Conservation (phyloP, 2,797 vertebrate species). For the Sebastes taczanowskii region DNA sequence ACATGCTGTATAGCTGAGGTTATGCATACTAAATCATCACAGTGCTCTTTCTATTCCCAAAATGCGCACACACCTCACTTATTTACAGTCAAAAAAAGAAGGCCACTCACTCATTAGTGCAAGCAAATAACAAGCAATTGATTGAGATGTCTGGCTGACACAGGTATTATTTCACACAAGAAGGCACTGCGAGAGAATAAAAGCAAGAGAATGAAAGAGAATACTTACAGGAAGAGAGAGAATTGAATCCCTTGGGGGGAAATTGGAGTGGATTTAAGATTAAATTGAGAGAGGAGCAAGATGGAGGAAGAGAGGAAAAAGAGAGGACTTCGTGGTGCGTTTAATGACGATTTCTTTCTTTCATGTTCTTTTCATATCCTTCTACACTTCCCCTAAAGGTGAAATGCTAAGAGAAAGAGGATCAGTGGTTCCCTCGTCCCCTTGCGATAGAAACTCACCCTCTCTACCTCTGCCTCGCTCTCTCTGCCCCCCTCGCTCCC, state of each 20-base stretch:
- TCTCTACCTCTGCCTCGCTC: conserved; percentile 62
- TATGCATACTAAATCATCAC: conserved; percentile 58
- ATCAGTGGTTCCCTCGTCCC: conserved; percentile 60
- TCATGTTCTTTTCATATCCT: conserved; percentile 75
- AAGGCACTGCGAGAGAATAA: conserved; percentile 49
- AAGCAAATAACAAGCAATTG: conserved; percentile 55
- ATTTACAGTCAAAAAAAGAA: conserved; percentile 41
- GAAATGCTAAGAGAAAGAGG: conserved; percentile 58
- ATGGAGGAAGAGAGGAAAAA: conserved; percentile 65
- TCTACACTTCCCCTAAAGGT: conserved; percentile 57
- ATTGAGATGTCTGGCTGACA: conserved; percentile 57
- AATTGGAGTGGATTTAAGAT: conserved; percentile 76
- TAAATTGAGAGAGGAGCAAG: conserved; percentile 76
- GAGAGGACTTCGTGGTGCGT: conserved; percentile 70
- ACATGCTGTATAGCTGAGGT: conserved; percentile 39
- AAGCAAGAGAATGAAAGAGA: conserved; percentile 70
- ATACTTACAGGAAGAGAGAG: conserved; percentile 82
- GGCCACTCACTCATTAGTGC: conserved; percentile 45
- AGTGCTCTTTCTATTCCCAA: conserved; percentile 22
- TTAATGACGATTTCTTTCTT: conserved; percentile 75
- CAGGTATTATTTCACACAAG: conserved; percentile 38
- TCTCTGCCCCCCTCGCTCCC: conserved; percentile 66
- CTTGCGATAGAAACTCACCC: conserved; percentile 58
- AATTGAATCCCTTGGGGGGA: conserved; percentile 66
- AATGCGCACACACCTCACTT: conserved; percentile 44